Evolutionary conservation across 2,888 invertebrate species (phyloP), one percentile per base, ranked within the genome.

Genomic region (Archips xylosteana): DNA sequence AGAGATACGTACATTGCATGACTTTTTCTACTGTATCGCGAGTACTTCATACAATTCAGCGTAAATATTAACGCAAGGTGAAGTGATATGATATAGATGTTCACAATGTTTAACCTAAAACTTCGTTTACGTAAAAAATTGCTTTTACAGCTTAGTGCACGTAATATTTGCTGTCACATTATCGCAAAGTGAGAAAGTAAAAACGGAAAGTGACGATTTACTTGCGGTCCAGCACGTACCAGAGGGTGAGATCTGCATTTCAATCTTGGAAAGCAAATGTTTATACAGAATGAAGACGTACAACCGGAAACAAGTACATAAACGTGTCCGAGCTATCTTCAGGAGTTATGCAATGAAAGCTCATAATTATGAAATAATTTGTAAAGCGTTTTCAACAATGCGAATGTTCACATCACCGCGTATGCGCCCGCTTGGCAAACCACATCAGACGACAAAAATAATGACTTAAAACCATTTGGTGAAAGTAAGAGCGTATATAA

Each of bases 401-500:
- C 57, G 57, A 72, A 57, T 34, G 63, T 34, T 72, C 72, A 72
- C 57, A 72, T 67, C 39, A 57, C 57, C 63, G n/a, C 3, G 57
- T 63, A 69, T 47, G 57, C 47, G 67, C 1, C 49, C 47, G 67
- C 1, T 49, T n/a, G 51, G 34, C 60, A 70, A 70, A 74, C 65
- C 68, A 60, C 68, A 72, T 70, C 75, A 75, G 49, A 76, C 36
- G 66, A 70, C 71, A 76, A 70, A 75, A 77, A 73, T 71, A 71
- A 74, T 63, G 71, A 69, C 70, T 73, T 82, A 78, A 80, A 81
- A 80, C 79, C 79, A 83, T 83, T 83, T 78, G 84, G 91, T 88
- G 92, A 92, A 92, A 93, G 92, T 91, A 87, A 89, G 82, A 89
- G 87, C 86, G 86, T 87, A 85, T 87, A 88, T 83, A 87, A 89